Conservation (phyloP, 2,888 invertebrate genomes). For the Microplitis deprimator region DNA sequence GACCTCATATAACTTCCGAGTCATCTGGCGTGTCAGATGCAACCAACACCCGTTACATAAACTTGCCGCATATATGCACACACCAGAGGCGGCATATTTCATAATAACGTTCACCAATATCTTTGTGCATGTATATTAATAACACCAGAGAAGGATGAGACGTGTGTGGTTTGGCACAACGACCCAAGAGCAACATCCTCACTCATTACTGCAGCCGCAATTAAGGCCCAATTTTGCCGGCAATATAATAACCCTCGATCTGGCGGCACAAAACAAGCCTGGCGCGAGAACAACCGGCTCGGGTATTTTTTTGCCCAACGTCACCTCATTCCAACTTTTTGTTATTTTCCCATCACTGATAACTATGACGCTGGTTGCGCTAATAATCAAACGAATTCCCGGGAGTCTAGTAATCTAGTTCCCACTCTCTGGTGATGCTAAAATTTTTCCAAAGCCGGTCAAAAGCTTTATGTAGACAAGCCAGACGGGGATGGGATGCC, state of each 20-base stretch:
- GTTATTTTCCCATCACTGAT: not conserved
- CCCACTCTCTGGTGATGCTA: not conserved
- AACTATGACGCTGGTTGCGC: not conserved
- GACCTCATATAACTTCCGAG: constrained; percentile 41
- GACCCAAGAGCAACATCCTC: constrained; percentile 59
- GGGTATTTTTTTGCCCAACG: not conserved
- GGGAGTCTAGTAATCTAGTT: not conserved
- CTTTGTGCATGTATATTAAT: not conserved
- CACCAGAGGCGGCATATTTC: constrained; percentile 41
- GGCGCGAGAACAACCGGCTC: constrained; percentile 32
- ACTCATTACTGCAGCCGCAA: constrained; percentile 68
- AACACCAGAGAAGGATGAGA: not conserved
- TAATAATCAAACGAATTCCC: constrained; percentile 20
- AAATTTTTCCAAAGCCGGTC: constrained; percentile 9
- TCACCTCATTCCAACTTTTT: not conserved
- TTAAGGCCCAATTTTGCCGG: constrained; percentile 68
- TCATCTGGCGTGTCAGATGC: constrained; percentile 45
- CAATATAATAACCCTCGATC: constrained; percentile 69
- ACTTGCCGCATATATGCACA: constrained; percentile 30
- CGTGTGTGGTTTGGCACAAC: constrained; percentile 21
- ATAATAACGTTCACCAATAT: not conserved
- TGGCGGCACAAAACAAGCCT: constrained; percentile 62
- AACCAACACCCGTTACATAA: constrained; percentile 60
- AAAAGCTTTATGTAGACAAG: not conserved
- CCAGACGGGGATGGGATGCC: not conserved